Percentiles rank a stretch among this genome's conserved stretches.
Conservation (phyloP, 2,797 vertebrate genomes). For the Oreortyx pictus region DNA sequence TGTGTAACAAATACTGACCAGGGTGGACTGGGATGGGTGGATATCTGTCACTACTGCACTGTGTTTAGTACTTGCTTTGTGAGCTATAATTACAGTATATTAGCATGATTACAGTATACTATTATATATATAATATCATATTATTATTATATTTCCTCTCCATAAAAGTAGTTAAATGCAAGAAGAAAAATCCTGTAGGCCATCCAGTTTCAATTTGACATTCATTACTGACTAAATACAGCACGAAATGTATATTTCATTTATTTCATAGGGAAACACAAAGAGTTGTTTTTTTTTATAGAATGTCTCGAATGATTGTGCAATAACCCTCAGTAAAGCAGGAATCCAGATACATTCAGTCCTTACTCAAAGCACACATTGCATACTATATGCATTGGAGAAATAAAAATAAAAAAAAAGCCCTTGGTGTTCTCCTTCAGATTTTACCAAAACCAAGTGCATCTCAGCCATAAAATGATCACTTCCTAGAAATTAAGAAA, state of each 20-base stretch:
- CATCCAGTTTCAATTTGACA: neutral
- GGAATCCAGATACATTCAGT: neutral
- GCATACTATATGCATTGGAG: neutral
- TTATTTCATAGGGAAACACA: neutral
- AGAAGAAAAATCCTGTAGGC: neutral
- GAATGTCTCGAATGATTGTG: neutral
- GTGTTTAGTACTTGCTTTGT: neutral
- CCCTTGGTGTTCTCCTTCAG: neutral
- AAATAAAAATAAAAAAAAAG: neutral
- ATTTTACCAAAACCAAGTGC: constrained; percentile 9
- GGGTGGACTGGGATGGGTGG: neutral
- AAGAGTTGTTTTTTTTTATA: neutral
- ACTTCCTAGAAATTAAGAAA: neutral
- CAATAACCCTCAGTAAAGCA: neutral
- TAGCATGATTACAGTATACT: no score
- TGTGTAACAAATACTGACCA: neutral
- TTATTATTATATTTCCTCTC: neutral
- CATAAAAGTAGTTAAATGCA: neutral
- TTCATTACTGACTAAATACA: neutral
- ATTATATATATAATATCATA: no score
- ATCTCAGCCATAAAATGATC: constrained; percentile 12
- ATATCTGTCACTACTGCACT: neutral
- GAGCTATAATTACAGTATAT: neutral
- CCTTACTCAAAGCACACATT: neutral
- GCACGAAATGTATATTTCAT: neutral